Base-by-base conservation (phyloP, 2,113 vertebrate species). In the Beaufortia kweichowensis region DNA sequence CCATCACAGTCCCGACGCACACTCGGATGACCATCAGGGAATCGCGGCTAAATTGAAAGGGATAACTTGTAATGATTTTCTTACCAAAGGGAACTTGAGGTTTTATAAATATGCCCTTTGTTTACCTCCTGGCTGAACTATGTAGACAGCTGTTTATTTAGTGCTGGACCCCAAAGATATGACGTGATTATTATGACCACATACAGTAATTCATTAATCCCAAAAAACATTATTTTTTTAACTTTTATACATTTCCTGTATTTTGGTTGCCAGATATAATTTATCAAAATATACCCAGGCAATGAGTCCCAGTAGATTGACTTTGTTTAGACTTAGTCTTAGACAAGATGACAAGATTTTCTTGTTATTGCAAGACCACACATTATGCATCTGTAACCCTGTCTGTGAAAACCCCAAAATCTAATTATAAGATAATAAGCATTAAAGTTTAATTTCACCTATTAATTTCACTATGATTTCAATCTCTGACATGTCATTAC, bases 131-230 rank as follows among this genome's bases (percentile, higher is more conserved):
- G 60, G 63, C n/a, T 19, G 17, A 3, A 12, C 29, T 65, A 26
- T 63, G 10, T 57, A 64, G 65, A 71, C 74, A 62, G 75, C 55
- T 61, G 62, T 66, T 70, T 26, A 23, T 46, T 50, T 24, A 46
- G 14, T 63, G 23, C 59, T 23, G 23, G 6, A 43, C 53, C 24
- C 53, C 6, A 8, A 35, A 31, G 63, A 68, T 14, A 5, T 15
- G 39, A 21, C 53, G n/a, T 12, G 61, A 61, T n/a, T 35, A 11
- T 61, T 29, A 62, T 10, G 39, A 24, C 26, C n/a, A 50, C 53
- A 73, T n/a, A n/a, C n/a, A n/a, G n/a, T n/a, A n/a, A n/a, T n/a
- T 9, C 14, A 61, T 75, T 53, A 23, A 48, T 41, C 35, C 19
- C 29, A 5, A 60, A 19, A 62, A 61, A 62, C 21, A 33, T 53